Base-by-base conservation (phyloP, 2,113 vertebrate genomes). In the Stegastes partitus region DNA sequence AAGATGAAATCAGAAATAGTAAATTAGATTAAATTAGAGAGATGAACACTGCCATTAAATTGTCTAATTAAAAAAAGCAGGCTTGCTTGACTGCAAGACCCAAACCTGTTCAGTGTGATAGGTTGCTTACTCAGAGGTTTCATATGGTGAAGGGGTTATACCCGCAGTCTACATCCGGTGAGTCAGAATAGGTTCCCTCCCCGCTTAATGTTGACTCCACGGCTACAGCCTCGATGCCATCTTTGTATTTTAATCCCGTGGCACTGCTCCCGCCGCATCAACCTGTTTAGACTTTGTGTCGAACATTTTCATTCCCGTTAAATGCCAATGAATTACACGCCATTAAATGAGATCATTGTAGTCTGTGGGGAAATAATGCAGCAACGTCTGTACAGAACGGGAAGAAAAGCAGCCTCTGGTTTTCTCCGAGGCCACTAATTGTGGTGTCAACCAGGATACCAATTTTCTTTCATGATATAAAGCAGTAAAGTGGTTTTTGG, bases 401-500 rank as follows among this genome's bases (percentile, higher is more conserved):
- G 77, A 63, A 54, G 73, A 85, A 84, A 84, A 63, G 2, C 67
- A 67, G 64, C 63, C 49, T 61, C 39, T 44, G 71, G 26, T 77
- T 77, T 68, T 1, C 45, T 47, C 19, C 7, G 7, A 74, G 67
- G 65, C 68, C 74, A 67, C 81, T 87, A 85, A 89, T 87, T 87
- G 57, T 72, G 26, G 54, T 72, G 68, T 89, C 85, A 74, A 42
- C 68, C 66, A 73, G 68, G 28, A 73, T 87, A 62, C 56, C 39
- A 55, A 55, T 70, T 84, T 85, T 53, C 31, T 55, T 58, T 71
- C 31, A 9, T 78, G 89, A 82, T 28, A 80, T 69, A 67, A 90
- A 86, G 50, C 83, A 87, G 83, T 23, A 2, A 72, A 69, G 81
- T 26, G 62, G 1, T 50, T 87, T 86, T 77, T 39, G 3, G 54